Evolutionary conservation across 2,113 vertebrate genomes (phyloP), one percentile per base, ranked within the genome.

Genomic region (Amia ocellicauda): DNA sequence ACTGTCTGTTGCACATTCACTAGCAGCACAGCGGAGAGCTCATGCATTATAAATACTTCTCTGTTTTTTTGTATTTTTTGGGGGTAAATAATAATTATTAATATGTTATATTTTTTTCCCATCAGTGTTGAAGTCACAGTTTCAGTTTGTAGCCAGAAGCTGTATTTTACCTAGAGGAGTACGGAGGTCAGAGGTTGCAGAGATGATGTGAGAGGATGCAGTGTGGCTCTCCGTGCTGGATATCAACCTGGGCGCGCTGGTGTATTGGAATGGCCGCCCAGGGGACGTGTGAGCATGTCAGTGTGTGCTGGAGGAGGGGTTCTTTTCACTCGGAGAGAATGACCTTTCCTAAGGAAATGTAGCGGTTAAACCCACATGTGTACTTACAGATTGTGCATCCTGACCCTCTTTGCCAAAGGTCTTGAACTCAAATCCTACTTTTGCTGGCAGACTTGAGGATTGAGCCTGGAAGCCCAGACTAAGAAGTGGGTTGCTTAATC

Each of bases 291-390:
- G 55, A 22, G 62, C 61, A 62, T 42, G 65, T 60, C 53, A 63
- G 47, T 28, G 58, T 45, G 50, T 49, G 42, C 55, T 56, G 68
- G 60, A 31, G 51, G 53, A 50, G 45, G 45, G 60, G n/a, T n/a
- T n/a, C n/a, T n/a, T n/a, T n/a, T n/a, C n/a, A n/a, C n/a, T n/a
- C n/a, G n/a, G n/a, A n/a, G n/a, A n/a, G n/a, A n/a, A n/a, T n/a
- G n/a, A n/a, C n/a, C n/a, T 36, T 36, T 36, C 5, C 11, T 36
- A 78, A 78, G 69, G 67, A 74, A 63, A 67, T 47, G 74, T 58
- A 57, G 52, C 62, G 45, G 65, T 58, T 74, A 73, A 80, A 78
- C 75, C 71, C 72, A 76, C 71, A 70, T 78, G 69, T 76, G 69
- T 80, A 69, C 73, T 74, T 60, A 69, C 51, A 73, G 65, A 72